A percentile compares a stretch with the other conserved stretches of the same genome.
Conservation (phyloP, 2,888 invertebrate species). For the Drosophila neonasuta region DNA sequence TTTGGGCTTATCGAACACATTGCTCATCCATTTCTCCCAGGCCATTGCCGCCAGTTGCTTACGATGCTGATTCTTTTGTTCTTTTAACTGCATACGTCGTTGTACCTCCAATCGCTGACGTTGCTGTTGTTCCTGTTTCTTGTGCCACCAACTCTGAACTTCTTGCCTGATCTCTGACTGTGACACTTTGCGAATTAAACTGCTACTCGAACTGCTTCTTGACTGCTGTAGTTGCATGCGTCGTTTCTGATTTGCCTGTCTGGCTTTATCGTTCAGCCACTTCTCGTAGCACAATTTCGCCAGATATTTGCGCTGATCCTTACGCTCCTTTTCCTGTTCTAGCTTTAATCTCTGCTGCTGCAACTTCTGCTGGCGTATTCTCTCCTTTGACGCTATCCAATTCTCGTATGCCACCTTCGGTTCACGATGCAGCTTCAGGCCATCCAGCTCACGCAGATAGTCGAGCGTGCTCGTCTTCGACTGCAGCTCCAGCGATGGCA, state of each 20-base stretch:
- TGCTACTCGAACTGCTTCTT: neutral
- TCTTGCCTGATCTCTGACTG: constrained; percentile 43
- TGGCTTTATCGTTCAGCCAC: constrained; percentile 73
- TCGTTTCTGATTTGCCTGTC: constrained; percentile 34
- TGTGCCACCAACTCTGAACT: constrained; percentile 51
- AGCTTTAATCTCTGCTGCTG: constrained; percentile 47
- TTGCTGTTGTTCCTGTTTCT: constrained; percentile 68
- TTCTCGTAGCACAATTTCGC: constrained; percentile 71
- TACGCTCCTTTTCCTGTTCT: constrained; percentile 59
- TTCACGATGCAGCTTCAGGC: constrained; percentile 35
- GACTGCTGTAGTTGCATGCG: neutral
- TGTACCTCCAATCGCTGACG: constrained; percentile 63
- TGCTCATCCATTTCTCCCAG: constrained; percentile 78
- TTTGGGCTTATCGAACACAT: constrained; percentile 78
- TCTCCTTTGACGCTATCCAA: constrained; percentile 79
- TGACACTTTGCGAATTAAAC: constrained; percentile 31
- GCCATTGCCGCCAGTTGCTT: constrained; percentile 66
- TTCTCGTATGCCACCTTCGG: constrained; percentile 75
- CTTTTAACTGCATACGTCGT: constrained; percentile 30
- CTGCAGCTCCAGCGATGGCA: constrained; percentile 72
- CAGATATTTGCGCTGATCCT: constrained; percentile 63
- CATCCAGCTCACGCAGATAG: constrained; percentile 28
- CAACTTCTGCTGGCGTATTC: constrained; percentile 16
- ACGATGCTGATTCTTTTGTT: constrained; percentile 54
- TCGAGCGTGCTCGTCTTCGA: constrained; percentile 56